Evolutionary conservation across 2,888 invertebrate species (phyloP), one percentile per base, ranked within the genome.

Genomic region (Dendrolimus houi): DNA sequence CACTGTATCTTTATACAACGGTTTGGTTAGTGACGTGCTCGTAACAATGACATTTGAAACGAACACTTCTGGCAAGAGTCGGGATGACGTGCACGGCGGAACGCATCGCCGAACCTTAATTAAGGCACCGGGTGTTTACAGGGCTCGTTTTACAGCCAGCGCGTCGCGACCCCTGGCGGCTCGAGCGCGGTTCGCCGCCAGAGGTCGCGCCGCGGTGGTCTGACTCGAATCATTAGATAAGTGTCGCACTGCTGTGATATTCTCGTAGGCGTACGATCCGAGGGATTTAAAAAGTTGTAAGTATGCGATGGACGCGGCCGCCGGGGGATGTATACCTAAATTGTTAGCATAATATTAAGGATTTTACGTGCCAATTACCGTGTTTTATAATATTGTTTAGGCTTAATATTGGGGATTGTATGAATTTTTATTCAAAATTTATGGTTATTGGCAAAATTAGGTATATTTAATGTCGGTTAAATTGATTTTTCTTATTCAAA

Each of bases 241-340:
- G 79, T 74, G 74, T 74, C 77, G 83, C 77, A 79, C 77, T 79
- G 83, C 87, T 87, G 87, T 87, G 87, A 87, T 87, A 87, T 82
- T 71, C 73, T 75, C 74, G 74, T 75, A 77, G 78, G 77, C 77
- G 77, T 72, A 77, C 70, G 71, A 72, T 74, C 74, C 72, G 75
- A 74, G 68, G 68, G 69, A 72, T 72, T 74, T 70, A 70, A 70
- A 75, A 74, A 64, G 70, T 72, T 65, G 52, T 52, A 55, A 53
- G 59, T 41, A 41, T 63, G 64, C 54, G 66, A 63, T 61, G 68
- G 64, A 61, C 65, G 62, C 66, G 68, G 67, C 67, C 65, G 71
- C 12, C 68, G 65, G 66, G 57, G 55, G 58, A 59, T 57, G 59
- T 59, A 55, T 62, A 62, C 60, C 57, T 63, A 63, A 62, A 70